These are phyloP conservation scores for Lamellibrachia columna DNA, from an alignment of 2,888 invertebrate genomes.

Conservation along the genomic window DNA sequence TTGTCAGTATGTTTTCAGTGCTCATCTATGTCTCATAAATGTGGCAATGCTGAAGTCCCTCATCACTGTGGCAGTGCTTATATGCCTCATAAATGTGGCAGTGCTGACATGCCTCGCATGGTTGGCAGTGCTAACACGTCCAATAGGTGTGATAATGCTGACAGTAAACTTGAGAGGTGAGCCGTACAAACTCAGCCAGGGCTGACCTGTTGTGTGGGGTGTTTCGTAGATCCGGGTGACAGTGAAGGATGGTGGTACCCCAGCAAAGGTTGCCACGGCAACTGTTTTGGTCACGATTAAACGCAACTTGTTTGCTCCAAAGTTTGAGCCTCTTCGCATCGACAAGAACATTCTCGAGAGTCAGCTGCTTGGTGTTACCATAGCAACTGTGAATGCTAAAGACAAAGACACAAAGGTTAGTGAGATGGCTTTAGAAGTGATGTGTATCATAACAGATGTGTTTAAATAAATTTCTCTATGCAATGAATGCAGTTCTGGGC, in stretches of 20 bases:
- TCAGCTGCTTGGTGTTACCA: constrained; percentile 46
- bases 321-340: constrained; percentile 37
- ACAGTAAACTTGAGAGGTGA: neutral
- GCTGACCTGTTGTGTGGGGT: neutral
- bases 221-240: constrained; percentile 49
- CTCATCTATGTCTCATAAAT: neutral
- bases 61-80: neutral
- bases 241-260: constrained; percentile 52
- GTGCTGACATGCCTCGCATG: neutral
- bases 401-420: constrained; percentile 50
- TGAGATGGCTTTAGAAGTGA: neutral
- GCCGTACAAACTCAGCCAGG: neutral
- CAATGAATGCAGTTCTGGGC: neutral
- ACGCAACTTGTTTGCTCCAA: constrained; percentile 40
- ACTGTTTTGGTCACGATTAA: constrained; percentile 46
- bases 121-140: neutral
- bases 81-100: neutral
- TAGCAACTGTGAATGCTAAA: constrained; percentile 48
- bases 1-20: neutral
- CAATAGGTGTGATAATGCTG: neutral
- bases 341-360: constrained; percentile 49
- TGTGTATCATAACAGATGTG: neutral
- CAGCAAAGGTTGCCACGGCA: constrained; percentile 48
- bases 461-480: neutral
- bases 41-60: neutral